phyloP scores from a whole-genome alignment of 2,888 invertebrate species.

The Cloeon dipterum region DNA sequence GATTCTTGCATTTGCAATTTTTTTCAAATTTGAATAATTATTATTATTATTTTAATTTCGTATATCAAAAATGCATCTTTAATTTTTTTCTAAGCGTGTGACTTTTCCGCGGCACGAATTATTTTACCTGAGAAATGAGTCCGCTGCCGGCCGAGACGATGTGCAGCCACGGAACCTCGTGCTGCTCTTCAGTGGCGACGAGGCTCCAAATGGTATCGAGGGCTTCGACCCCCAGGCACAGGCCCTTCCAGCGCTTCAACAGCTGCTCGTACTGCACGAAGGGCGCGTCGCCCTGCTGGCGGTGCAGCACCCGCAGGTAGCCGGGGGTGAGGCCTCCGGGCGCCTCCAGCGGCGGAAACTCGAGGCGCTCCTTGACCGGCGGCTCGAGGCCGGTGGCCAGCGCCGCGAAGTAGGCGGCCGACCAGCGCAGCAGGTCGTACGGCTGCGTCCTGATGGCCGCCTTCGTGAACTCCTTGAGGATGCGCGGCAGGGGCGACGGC shows the following conservation, averaged over 20 bases:
- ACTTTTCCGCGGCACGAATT: too few species aligned
- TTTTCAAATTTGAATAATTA: too few species aligned
- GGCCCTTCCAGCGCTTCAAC: slow-evolving; percentile 12
- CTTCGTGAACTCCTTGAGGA: slow-evolving; percentile 70
- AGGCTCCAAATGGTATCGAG: slow-evolving; percentile 18
- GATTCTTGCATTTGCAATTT: too few species aligned
- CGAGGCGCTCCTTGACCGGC: slow-evolving; percentile 54
- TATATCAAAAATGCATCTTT: too few species aligned
- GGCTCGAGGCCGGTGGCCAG: slow-evolving; percentile 52
- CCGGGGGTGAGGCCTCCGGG: slow-evolving; percentile 58
- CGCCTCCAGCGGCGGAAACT: slow-evolving; percentile 42
- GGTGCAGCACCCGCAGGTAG: slow-evolving; percentile 48
- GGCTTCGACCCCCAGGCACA: slow-evolving; percentile 18
- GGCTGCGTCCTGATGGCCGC: slow-evolving; percentile 82
- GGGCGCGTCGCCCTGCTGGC: too few species aligned
- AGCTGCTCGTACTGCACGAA: neutral
- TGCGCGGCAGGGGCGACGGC: slow-evolving; percentile 58
- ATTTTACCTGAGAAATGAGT: too few species aligned
- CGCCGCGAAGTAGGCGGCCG: slow-evolving; percentile 57
- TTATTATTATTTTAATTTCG: too few species aligned
- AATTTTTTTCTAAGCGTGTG: too few species aligned
- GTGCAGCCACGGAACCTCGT: slow-evolving; percentile 19
- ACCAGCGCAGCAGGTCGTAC: slow-evolving; percentile 66
- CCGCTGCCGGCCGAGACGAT: slow-evolving; percentile 17
- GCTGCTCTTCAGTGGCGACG: slow-evolving; percentile 16